phyloP scores from a whole-genome alignment of 2,888 invertebrate species.

The Yponomeuta sedellus region DNA sequence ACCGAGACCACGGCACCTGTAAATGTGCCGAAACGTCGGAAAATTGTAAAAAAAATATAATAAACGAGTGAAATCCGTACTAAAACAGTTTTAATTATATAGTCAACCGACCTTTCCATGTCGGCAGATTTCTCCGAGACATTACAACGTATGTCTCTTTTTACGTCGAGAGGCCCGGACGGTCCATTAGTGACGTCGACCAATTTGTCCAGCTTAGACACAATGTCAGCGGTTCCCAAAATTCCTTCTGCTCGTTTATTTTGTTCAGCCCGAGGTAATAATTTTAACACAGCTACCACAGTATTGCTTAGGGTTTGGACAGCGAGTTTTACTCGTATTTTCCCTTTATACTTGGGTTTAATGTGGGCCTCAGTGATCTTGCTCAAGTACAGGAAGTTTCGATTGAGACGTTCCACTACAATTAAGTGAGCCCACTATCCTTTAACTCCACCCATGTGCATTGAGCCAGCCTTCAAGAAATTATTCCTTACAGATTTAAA shows the following conservation, averaged over 20 bases:
- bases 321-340: constrained; percentile 22
- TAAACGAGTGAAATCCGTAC: no score
- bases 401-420: background rate
- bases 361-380: constrained; percentile 17
- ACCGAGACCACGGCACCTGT: no score
- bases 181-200: constrained; percentile 21
- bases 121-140: constrained; percentile 16
- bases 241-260: constrained; percentile 1
- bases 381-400: constrained; percentile 10
- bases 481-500: constrained; percentile 5
- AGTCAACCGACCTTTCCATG: constrained; percentile 9
- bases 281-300: constrained; percentile 18
- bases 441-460: background rate
- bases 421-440: background rate
- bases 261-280: constrained; percentile 9
- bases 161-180: constrained; percentile 15
- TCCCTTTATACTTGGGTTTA: constrained; percentile 17
- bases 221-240: constrained; percentile 15
- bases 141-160: constrained; percentile 17
- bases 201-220: constrained; percentile 15
- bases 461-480: background rate
- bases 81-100: no score
- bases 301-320: constrained; percentile 21
- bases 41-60: no score
- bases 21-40: no score